A percentile compares a stretch with the other conserved stretches of the same genome.
Evolutionary conservation across 2,888 invertebrate genomes (phyloP).

Genomic region (Chymomyza amoena): DNA sequence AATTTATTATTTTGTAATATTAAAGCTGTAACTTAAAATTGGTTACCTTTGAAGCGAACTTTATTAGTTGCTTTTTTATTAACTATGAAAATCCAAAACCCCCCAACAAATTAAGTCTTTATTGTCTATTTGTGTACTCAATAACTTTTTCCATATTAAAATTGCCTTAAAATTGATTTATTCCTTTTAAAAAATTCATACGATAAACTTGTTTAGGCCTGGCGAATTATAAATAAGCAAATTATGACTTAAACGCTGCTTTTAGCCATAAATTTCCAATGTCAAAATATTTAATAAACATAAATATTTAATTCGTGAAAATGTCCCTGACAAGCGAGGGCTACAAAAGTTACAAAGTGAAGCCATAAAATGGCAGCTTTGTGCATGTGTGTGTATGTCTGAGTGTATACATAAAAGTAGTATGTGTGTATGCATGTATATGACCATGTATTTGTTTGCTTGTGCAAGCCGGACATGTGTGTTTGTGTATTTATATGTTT

Average conservation of each 20-base stretch:
- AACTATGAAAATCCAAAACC: too few species aligned
- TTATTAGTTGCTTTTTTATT: too few species aligned
- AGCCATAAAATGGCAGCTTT: background rate
- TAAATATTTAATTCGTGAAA: constrained; percentile 64
- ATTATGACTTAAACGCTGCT: background rate
- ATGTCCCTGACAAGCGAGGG: constrained; percentile 26
- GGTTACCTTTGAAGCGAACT: too few species aligned
- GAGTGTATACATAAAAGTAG: background rate
- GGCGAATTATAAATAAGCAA: background rate
- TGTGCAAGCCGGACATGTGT: background rate
- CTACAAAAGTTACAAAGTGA: background rate
- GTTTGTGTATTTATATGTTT: constrained; percentile 6
- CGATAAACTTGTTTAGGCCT: background rate
- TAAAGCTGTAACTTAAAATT: too few species aligned
- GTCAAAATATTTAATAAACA: constrained; percentile 56
- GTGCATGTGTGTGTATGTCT: background rate
- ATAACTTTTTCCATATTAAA: too few species aligned
- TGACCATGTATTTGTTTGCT: background rate
- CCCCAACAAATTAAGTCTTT: too few species aligned
- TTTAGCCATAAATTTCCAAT: background rate
- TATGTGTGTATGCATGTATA: background rate
- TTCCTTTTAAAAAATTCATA: background rate
- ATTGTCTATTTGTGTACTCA: too few species aligned
- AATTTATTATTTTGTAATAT: too few species aligned
- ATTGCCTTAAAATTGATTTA: background rate